Evolutionary conservation across 1,140 invertebrate genomes (phyloP).

Genomic region (Polypedilum vanderplanki): DNA sequence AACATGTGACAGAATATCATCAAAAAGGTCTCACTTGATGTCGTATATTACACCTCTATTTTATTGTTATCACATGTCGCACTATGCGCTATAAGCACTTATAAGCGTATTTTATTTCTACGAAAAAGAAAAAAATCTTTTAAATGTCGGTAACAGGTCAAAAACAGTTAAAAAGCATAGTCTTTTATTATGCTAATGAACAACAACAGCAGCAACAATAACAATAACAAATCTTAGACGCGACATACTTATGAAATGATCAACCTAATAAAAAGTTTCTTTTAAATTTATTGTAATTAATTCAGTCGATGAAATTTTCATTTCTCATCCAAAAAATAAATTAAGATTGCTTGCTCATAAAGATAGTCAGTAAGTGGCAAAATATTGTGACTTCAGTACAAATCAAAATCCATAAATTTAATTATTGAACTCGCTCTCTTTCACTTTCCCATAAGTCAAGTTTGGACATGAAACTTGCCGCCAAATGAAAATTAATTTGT

Average conservation of each 20-base stretch:
- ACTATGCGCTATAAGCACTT: neutral
- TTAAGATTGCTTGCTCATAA: neutral
- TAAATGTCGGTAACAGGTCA: constrained; percentile 21
- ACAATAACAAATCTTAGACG: neutral
- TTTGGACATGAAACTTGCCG: no score
- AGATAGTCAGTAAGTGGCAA: no score
- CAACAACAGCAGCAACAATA: neutral
- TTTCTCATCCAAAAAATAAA: neutral
- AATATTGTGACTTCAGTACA: no score
- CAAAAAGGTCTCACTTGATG: neutral
- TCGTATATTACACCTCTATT: constrained; percentile 9
- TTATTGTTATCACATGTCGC: neutral
- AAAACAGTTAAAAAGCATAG: neutral
- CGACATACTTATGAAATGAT: neutral
- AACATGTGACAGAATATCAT: neutral
- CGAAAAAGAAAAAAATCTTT: neutral
- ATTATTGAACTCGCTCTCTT: no score
- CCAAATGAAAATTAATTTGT: no score
- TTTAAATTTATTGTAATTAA: constrained; percentile 27
- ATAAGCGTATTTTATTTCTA: neutral
- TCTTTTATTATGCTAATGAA: constrained; percentile 17
- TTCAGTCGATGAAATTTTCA: constrained; percentile 13
- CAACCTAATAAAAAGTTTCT: neutral
- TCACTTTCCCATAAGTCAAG: no score
- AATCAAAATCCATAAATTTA: no score